phyloP scores from a whole-genome alignment of 2,888 invertebrate species.

The Campaea margaritaria region DNA sequence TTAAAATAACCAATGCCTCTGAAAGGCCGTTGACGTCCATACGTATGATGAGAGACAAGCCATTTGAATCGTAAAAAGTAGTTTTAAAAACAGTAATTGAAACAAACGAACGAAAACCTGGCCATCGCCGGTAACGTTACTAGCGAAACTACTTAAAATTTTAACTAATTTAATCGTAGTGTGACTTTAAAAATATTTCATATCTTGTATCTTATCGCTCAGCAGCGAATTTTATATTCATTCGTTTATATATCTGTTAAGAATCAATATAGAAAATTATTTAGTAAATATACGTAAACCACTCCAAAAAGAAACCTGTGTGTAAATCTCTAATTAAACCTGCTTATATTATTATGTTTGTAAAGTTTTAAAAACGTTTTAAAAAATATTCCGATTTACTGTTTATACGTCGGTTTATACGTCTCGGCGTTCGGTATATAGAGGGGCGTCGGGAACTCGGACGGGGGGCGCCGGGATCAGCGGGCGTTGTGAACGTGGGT shows the following conservation, averaged over 20 bases:
- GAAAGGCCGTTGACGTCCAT: constrained; percentile 1
- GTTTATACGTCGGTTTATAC: constrained; percentile 56
- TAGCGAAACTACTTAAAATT: constrained; percentile 29
- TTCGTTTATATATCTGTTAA: constrained; percentile 46
- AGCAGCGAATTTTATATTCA: constrained; percentile 50
- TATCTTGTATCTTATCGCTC: constrained; percentile 53
- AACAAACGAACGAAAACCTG: constrained; percentile 3
- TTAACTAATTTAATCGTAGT: constrained; percentile 39
- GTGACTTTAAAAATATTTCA: constrained; percentile 47
- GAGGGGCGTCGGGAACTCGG: constrained; percentile 47
- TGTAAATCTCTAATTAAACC: constrained; percentile 78
- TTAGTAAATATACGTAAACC: constrained; percentile 70
- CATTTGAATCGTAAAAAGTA: constrained; percentile 13
- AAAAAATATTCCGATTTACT: constrained; percentile 82
- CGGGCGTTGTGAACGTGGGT: constrained; percentile 94
- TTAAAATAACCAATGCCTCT: constrained; percentile 3
- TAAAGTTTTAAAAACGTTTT: constrained; percentile 79
- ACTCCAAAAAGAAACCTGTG: constrained; percentile 77
- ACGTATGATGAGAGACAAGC: constrained; percentile 44
- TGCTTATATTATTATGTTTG: constrained; percentile 74
- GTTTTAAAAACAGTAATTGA: constrained; percentile 10
- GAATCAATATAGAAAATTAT: constrained; percentile 77
- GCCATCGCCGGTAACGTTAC: constrained; percentile 27
- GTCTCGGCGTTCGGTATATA: constrained; percentile 43
- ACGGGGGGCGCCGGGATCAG: constrained; percentile 84